These are phyloP conservation scores for Antrozous pallidus DNA, from an alignment of 2,797 vertebrate species.

Conservation along the genomic window DNA sequence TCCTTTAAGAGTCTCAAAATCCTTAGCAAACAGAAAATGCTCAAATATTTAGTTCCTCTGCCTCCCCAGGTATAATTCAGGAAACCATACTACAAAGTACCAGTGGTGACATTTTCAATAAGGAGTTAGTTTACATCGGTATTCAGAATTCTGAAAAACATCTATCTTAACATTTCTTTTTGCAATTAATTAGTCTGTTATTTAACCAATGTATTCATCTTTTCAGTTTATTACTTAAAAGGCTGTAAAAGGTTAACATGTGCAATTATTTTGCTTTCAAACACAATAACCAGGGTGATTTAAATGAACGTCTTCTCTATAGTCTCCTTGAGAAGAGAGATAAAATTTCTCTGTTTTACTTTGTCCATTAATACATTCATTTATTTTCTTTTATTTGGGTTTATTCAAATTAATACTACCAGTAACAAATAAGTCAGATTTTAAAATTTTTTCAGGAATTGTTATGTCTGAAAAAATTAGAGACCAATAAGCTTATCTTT, in stretches of 20 bases:
- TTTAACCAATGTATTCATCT: neutral
- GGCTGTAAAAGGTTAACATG: constrained; percentile 18
- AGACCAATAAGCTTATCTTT: neutral
- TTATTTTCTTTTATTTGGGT: neutral
- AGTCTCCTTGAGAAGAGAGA: neutral
- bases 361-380: neutral
- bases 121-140: neutral
- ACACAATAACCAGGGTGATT: neutral
- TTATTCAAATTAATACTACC: neutral
- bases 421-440: neutral
- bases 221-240: constrained; percentile 5
- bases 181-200: neutral
- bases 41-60: neutral
- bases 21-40: neutral
- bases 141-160: neutral
- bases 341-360: neutral
- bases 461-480: neutral
- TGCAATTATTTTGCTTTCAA: constrained; percentile 24
- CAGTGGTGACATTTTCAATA: neutral
- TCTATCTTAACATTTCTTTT: constrained; percentile 6
- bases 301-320: neutral
- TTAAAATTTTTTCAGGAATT: neutral
- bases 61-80: neutral
- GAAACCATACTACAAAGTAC: neutral
- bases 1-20: neutral